A percentile compares a stretch with the other conserved stretches of the same genome.
Evolutionary conservation across 1,140 invertebrate species (phyloP).

Genomic region (Macrostomum lignano): DNA sequence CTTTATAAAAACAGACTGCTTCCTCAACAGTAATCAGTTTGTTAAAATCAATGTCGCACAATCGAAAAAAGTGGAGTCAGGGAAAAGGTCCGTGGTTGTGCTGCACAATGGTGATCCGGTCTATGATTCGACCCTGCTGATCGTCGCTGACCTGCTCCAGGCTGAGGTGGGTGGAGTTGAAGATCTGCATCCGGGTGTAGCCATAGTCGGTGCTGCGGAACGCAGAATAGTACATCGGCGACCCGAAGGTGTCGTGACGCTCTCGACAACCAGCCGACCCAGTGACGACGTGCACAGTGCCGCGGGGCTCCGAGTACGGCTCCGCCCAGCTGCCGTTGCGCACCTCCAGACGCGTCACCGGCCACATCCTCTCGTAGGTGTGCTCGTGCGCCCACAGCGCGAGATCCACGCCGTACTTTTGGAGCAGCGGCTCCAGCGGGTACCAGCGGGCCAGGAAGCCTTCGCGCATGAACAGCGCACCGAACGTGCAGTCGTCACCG

Average conservation of each 20-base stretch:
- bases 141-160: conserved; percentile 54
- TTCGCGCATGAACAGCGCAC: background rate
- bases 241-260: conserved; percentile 2
- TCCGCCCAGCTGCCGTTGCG: conserved; percentile 15
- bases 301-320: conserved; percentile 55
- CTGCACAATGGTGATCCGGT: too few relatives aligned
- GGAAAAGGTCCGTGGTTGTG: too few relatives aligned
- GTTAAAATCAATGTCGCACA: too few relatives aligned
- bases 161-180: conserved; percentile 52
- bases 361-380: conserved; percentile 6
- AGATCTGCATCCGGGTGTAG: conserved; percentile 45
- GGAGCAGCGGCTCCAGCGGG: conserved; percentile 32
- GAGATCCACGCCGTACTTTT: conserved; percentile 8
- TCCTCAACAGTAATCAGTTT: too few relatives aligned
- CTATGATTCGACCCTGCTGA: too few relatives aligned
- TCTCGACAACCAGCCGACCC: conserved; percentile 43
- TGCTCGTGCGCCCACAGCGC: conserved; percentile 63
- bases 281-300: conserved; percentile 65
- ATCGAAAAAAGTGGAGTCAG: too few relatives aligned
- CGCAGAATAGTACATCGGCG: conserved; percentile 34
- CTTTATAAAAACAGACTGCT: too few relatives aligned
- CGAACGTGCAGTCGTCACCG: conserved; percentile 23
- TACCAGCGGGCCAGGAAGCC: too few relatives aligned
- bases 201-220: conserved; percentile 57
- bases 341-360: conserved; percentile 10